A percentile compares a stretch with the other conserved stretches of the same genome.
Evolutionary conservation across 2,888 invertebrate species (phyloP).

Genomic region (Teleiodes luculella): DNA sequence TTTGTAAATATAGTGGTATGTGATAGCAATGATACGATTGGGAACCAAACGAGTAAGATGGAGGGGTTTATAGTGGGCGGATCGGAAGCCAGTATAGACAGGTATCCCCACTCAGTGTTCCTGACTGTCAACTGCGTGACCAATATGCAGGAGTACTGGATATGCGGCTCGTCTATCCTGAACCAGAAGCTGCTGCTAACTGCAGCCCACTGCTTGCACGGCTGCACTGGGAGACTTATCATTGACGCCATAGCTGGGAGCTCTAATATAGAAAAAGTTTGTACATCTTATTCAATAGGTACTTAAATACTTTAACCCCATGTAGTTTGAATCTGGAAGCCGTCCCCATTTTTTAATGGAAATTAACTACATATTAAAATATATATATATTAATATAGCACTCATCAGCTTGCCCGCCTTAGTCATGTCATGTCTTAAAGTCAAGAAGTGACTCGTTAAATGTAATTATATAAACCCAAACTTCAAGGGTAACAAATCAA

Average conservation of each 20-base stretch:
- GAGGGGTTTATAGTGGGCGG: conserved; percentile 31
- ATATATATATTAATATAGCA: too few relatives aligned
- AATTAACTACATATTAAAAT: too few relatives aligned
- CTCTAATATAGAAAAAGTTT: background rate
- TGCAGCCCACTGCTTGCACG: conserved; percentile 32
- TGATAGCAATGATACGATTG: background rate
- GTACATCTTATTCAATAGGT: too few relatives aligned
- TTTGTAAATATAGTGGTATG: background rate
- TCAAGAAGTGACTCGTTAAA: too few relatives aligned
- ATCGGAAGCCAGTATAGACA: conserved; percentile 12
- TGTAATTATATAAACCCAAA: too few relatives aligned
- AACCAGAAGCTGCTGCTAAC: conserved; percentile 34
- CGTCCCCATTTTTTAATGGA: background rate
- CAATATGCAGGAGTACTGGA: conserved; percentile 15
- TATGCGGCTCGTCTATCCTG: conserved; percentile 34
- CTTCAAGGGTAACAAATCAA: too few relatives aligned
- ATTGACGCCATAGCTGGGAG: background rate
- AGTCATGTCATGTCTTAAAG: too few relatives aligned
- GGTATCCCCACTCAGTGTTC: conserved; percentile 26
- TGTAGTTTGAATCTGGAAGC: too few relatives aligned
- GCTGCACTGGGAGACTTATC: background rate
- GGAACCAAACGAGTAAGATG: conserved; percentile 14
- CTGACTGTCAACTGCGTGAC: conserved; percentile 2
- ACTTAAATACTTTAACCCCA: too few relatives aligned
- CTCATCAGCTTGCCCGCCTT: too few relatives aligned